These are phyloP conservation scores for Clarias laeviceps DNA, from an alignment of 2,797 vertebrate genomes.

Conservation along the genomic window DNA sequence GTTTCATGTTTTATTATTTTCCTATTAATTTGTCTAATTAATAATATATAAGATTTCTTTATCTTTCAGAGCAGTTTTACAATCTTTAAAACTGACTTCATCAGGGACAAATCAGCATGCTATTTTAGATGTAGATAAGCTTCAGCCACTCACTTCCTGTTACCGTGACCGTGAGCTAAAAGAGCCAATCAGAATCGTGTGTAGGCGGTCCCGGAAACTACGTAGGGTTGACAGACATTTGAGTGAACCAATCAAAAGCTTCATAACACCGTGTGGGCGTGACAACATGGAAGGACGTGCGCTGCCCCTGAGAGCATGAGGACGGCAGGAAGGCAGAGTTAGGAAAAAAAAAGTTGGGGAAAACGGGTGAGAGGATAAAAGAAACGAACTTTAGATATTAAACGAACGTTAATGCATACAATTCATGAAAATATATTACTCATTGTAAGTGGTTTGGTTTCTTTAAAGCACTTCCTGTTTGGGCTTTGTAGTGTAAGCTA, in stretches of 20 bases:
- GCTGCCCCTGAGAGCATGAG: conserved; percentile 25
- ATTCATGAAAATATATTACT: background rate
- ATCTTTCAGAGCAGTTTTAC: background rate
- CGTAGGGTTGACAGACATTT: background rate
- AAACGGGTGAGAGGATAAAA: background rate
- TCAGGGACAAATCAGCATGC: background rate
- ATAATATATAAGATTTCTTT: background rate
- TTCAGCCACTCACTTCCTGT: background rate
- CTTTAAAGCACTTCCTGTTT: background rate
- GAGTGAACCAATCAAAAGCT: background rate
- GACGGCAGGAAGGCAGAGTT: background rate
- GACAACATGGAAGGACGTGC: background rate
- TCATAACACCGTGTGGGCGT: background rate
- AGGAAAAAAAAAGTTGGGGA: background rate
- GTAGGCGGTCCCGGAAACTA: background rate
- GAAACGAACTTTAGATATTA: background rate
- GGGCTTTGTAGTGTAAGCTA: background rate
- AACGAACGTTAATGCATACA: background rate
- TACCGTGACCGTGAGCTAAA: background rate
- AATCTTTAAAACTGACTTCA: background rate
- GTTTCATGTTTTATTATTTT: background rate
- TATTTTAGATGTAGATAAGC: background rate
- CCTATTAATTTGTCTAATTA: background rate
- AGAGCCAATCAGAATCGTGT: conserved; percentile 32
- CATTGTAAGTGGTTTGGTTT: background rate